Evolutionary conservation across 2,113 vertebrate genomes (phyloP).

Genomic region (rabbit (Oryctolagus cuniculus)): DNA sequence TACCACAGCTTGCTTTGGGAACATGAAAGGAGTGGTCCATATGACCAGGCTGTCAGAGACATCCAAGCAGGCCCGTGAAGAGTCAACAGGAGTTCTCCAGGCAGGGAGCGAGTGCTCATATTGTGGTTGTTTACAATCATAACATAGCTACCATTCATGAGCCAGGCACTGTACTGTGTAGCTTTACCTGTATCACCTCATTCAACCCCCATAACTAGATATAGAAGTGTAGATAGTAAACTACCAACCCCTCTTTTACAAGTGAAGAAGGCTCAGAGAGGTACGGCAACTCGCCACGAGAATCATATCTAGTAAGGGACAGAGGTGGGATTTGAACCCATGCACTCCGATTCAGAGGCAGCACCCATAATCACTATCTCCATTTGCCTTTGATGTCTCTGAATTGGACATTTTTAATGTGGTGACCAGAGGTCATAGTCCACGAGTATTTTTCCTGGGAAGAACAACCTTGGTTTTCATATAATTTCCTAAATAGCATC

Average conservation of each 20-base stretch:
- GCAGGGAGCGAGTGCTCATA: not conserved
- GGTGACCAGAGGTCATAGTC: not conserved
- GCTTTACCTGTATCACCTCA: not conserved
- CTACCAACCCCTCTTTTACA: conserved; percentile 6
- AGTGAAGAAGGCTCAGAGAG: conserved; percentile 20
- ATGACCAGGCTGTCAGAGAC: not conserved
- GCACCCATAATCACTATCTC: conserved; percentile 26
- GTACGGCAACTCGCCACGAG: conserved; percentile 11
- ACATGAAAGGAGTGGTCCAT: not conserved
- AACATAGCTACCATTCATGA: conserved; percentile 44
- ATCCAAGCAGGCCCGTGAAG: conserved; percentile 32
- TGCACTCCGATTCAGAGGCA: conserved; percentile 9
- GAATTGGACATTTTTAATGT: conserved; percentile 47
- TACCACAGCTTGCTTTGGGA: not conserved
- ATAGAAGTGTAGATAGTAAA: not conserved
- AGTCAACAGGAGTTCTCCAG: conserved; percentile 49
- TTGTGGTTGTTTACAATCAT: conserved; percentile 44
- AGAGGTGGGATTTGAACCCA: conserved; percentile 52
- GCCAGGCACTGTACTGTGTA: not conserved
- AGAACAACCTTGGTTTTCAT: conserved; percentile 52
- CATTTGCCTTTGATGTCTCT: conserved; percentile 38
- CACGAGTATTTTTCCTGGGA: conserved; percentile 51
- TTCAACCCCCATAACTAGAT: not conserved
- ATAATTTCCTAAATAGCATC: conserved; percentile 52
- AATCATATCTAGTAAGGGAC: conserved; percentile 17